phyloP scores from a whole-genome alignment of 2,113 vertebrate genomes.

The Chunga burmeisteri region DNA sequence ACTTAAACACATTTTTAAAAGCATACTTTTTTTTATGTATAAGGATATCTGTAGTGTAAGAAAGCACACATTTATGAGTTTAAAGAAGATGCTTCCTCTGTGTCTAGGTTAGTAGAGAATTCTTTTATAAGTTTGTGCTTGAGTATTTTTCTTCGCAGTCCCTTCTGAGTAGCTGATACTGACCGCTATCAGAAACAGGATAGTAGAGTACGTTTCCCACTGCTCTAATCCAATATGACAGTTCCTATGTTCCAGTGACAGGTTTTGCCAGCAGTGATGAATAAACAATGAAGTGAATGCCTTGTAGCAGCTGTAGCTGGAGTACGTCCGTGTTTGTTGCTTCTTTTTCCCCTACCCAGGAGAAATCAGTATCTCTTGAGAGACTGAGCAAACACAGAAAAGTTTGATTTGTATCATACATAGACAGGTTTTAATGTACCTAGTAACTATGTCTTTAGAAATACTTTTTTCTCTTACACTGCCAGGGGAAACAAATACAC shows the following conservation, averaged over 20 bases:
- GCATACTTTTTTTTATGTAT: accelerated
- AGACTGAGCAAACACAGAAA: slow-evolving; percentile 2
- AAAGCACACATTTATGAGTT: neutral
- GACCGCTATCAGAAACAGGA: slow-evolving; percentile 32
- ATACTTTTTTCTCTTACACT: neutral
- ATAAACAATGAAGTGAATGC: slow-evolving; percentile 50
- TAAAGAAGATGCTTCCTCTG: neutral
- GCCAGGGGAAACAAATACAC: slow-evolving; percentile 6
- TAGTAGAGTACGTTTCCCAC: neutral
- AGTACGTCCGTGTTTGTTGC: neutral
- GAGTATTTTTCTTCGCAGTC: neutral
- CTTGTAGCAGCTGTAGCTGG: slow-evolving; percentile 29
- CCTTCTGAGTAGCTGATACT: slow-evolving; percentile 13
- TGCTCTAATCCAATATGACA: slow-evolving; percentile 49
- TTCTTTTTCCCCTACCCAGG: slow-evolving; percentile 14
- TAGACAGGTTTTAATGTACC: slow-evolving; percentile 12
- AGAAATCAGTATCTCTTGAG: slow-evolving; percentile 16
- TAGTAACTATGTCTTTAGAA: neutral
- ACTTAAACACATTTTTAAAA: neutral
- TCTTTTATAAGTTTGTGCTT: neutral
- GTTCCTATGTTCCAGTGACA: slow-evolving; percentile 27
- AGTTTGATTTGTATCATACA: slow-evolving; percentile 17
- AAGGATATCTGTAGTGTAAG: neutral
- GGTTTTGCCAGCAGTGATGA: slow-evolving; percentile 45
- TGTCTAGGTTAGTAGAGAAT: neutral